Evolutionary conservation across 2,888 invertebrate genomes (phyloP), one percentile per base, ranked within the genome.

Genomic region (Agrotis clavis): DNA sequence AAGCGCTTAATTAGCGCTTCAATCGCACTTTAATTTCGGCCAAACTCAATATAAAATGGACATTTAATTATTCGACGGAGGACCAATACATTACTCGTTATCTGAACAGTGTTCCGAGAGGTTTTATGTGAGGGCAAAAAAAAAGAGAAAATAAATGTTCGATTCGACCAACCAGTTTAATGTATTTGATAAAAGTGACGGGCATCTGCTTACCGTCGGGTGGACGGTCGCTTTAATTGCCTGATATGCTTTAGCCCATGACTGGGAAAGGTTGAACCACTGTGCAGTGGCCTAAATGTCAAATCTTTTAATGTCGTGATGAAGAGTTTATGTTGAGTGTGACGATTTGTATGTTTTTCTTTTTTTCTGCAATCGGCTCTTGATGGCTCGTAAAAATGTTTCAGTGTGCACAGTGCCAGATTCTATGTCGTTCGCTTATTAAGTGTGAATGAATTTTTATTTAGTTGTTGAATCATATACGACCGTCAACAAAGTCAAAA

Each of bases 101-200:
- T 96, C 96, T 94, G 88, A 82, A 81, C 81, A 69, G 67, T 74
- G 83, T 87, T 87, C 88, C 85, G 89, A 92, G 92, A 91, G 92
- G 92, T 92, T 94, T 93, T 92, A 94, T 92, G 90, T 89, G 81
- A 83, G 79, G 83, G 86, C 81, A 89, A 90, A 92, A 92, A 91
- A 80, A 72, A 91, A 92, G 90, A 89, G 88, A 89, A 90, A 90
- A 92, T 91, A 93, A 94, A 94, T 91, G 93, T 93, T 93, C 91
- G 91, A 93, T 88, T 91, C 92, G 90, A 93, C 92, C 92, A 93
- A 90, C 93, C 92, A 93, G 92, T 95, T 95, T 95, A 95, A 96
- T 95, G 96, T 94, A 93, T 95, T 94, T 95, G 96, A 96, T 96
- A 96, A 96, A 92, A 94, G 89, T 94, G 96, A 95, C 95, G 93